Evolutionary conservation across 1,140 invertebrate genomes (phyloP).

Genomic region (Aphaenogaster ashmeadi): DNA sequence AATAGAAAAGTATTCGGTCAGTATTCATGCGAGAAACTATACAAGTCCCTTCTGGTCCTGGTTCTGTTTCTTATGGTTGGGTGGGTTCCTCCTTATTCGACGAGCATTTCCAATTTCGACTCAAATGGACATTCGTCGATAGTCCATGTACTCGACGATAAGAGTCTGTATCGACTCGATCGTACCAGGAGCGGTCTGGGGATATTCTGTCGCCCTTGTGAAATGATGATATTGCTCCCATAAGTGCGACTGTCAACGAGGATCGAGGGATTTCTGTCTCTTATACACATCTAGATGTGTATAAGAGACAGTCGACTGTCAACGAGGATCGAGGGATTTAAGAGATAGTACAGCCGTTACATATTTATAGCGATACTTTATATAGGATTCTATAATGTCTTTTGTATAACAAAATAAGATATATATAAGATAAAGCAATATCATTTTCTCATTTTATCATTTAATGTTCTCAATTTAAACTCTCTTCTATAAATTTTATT

Average conservation of each 20-base stretch:
- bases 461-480: not conserved
- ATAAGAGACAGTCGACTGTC: too few relatives aligned
- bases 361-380: conserved; percentile 29
- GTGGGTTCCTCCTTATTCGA: not conserved
- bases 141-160: conserved; percentile 36
- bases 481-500: not conserved
- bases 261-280: conserved; percentile 23
- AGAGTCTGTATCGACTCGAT: conserved; percentile 34
- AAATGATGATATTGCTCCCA: conserved; percentile 43
- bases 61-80: conserved; percentile 1
- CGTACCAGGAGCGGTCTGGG: not conserved
- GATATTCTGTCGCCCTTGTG: not conserved
- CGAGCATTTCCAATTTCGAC: conserved; percentile 48
- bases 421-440: not conserved
- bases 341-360: conserved; percentile 11
- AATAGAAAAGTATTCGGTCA: not conserved
- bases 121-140: conserved; percentile 39
- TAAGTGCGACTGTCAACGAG: conserved; percentile 25
- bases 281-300: too few relatives aligned
- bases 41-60: not conserved
- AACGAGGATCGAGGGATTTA: conserved; percentile 10
- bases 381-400: not conserved
- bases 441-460: not conserved
- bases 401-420: not conserved
- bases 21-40: conserved; percentile 1